Base-by-base conservation (phyloP, 37 sponge, comb jelly and placozoan genomes). In the Crambe crambe region DNA sequence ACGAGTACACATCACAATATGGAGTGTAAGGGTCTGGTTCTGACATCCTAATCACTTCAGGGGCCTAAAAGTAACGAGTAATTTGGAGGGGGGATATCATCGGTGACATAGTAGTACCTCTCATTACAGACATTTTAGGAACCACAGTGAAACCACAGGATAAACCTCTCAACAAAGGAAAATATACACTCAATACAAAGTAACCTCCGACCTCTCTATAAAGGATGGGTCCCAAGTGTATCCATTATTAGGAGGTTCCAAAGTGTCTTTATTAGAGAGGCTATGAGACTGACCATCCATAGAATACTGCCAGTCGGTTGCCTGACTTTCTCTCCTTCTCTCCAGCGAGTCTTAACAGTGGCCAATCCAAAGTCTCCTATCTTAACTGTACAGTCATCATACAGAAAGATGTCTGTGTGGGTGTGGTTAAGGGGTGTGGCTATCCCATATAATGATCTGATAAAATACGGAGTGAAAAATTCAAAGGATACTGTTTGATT, bases 341-440 rank as follows among this genome's bases (percentile, higher is more conserved):
- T 84, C 92, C 94, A 93, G 10, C 92, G 51, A 20, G 95, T 94
- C 75, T 98, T 96, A 36, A 98, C 95, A 32, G 99, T 98, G 30
- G 99, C 99, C 61, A 98, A 75, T 66, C 99, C 99, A 82, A 98
- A 98, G 77, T 98, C 99, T 39, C 99, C 99, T 29, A 98, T 94
- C 82, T 98, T 98, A 21, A 98, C 96, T 17, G 95, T 91, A 56
- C 38, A 78, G 66, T 96, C 96, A 36, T 96, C 97, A 34, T 91
- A 92, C 2, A 98, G 81, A 77, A 98, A 98, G 3, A 98, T 98
- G 69, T 98, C 95, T 88, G 27, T n/a, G 35, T 68, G 54, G 51
- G 79, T 65, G 69, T n/a, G 43, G 37, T 78, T 68, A 47, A 67
- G 75, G 59, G 59, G 23, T 70, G 23, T 38, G 63, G 26, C 26